Evolutionary conservation across 2,888 invertebrate genomes (phyloP).

Genomic region (Mesorhabditis sp.): DNA sequence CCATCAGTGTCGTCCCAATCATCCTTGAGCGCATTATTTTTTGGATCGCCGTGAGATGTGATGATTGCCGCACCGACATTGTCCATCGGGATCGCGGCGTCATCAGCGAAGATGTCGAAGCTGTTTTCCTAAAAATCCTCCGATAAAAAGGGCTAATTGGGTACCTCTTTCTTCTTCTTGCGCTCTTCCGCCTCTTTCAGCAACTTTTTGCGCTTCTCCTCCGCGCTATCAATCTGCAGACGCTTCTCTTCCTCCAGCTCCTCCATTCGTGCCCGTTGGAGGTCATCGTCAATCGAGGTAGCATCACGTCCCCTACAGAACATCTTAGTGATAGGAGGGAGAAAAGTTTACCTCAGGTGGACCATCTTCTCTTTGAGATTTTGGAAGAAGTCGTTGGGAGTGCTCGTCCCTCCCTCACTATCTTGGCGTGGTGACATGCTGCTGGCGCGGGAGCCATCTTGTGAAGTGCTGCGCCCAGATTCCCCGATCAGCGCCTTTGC

Average conservation of each 20-base stretch:
- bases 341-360: constrained; percentile 24
- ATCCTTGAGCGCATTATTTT: constrained; percentile 77
- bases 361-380: constrained; percentile 49
- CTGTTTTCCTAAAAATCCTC: constrained; percentile 7
- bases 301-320: constrained; percentile 19
- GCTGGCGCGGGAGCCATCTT: too few relatives aligned
- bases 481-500: constrained; percentile 21
- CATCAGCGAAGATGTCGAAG: constrained; percentile 58
- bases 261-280: constrained; percentile 22
- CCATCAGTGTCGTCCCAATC: constrained; percentile 99
- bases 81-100: constrained; percentile 43
- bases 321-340: background rate
- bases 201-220: constrained; percentile 37
- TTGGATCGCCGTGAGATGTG: constrained; percentile 69
- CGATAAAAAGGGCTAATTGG: constrained; percentile 9
- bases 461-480: too few relatives aligned
- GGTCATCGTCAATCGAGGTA: constrained; percentile 17
- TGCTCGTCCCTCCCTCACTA: constrained; percentile 19
- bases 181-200: constrained; percentile 47
- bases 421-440: constrained; percentile 27
- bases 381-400: constrained; percentile 44
- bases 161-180: constrained; percentile 14
- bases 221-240: constrained; percentile 21
- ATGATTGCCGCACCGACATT: background rate
- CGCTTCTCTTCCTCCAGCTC: constrained; percentile 19